Percentiles rank a stretch among this genome's conserved stretches.
phyloP scores from a whole-genome alignment of 2,888 invertebrate genomes.

The Calameuta idolon region DNA sequence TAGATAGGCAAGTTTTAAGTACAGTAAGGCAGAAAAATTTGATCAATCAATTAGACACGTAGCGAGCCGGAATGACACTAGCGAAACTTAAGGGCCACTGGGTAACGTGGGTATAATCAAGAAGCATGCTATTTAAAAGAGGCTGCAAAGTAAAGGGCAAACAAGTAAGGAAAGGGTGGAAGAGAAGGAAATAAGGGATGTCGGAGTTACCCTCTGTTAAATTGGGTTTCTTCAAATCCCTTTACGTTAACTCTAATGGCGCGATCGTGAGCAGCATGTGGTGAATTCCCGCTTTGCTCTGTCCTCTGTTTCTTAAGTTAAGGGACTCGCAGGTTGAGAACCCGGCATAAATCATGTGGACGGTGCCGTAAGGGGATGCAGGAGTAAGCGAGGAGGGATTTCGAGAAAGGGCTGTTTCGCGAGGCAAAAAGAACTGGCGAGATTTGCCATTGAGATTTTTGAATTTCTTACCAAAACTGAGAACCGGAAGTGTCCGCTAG shows the following conservation, averaged over 20 bases:
- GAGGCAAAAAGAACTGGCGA: no score
- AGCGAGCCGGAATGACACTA: neutral
- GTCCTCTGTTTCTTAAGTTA: neutral
- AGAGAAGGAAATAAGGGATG: slow-evolving; percentile 10
- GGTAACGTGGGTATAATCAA: no score
- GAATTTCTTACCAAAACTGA: neutral
- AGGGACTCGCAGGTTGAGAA: neutral
- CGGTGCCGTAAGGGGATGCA: neutral
- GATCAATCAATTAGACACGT: neutral
- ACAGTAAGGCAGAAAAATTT: neutral
- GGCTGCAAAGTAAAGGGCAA: neutral
- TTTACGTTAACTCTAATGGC: slow-evolving; percentile 64
- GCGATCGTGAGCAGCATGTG: slow-evolving; percentile 56
- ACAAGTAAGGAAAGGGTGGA: neutral
- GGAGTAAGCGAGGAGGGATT: neutral
- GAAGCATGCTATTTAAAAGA: neutral
- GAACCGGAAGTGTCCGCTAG: neutral
- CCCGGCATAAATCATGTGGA: neutral
- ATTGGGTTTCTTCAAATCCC: slow-evolving; percentile 65
- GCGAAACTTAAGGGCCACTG: no score
- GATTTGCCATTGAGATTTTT: neutral
- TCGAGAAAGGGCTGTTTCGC: neutral
- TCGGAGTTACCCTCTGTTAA: slow-evolving; percentile 60
- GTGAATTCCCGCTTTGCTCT: slow-evolving; percentile 2
- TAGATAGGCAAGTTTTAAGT: neutral